Evolutionary conservation across 2,113 vertebrate species (phyloP), one percentile per base, ranked within the genome.

Genomic region (Elachura formosa): DNA sequence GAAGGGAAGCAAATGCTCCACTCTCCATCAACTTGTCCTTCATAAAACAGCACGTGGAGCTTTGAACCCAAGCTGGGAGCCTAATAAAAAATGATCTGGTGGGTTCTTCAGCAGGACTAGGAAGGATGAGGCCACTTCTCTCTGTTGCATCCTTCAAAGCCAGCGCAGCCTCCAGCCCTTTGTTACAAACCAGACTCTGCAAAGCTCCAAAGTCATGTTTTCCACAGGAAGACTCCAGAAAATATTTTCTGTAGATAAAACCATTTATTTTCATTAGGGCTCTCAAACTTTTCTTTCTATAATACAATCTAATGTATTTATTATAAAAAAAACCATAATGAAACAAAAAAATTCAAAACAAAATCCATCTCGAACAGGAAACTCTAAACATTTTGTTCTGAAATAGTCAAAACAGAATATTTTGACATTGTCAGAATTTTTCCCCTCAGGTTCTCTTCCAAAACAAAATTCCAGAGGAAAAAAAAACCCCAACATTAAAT

Each of bases 401-500:
- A 96, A 96, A 95, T 93, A 96, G 91, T 93, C 94, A 95, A 96
- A 97, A 95, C 93, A 96, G 94, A 95, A 71, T 93, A 93, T 96
- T 95, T 96, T 96, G 91, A 96, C 91, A 95, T 93, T 95, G 93
- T 96, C 78, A 91, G 89, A 90, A 96, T 94, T 96, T 96, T 94
- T 95, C 74, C 93, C 89, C 59, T 91, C 93, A 93, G 78, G 85
- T 96, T 96, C 75, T 96, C 93, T 96, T 96, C 91, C 95, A 95
- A 96, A 97, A 95, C 93, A 96, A 95, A 96, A 96, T 96, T 95
- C 96, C 91, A 87, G 81, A 76, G 84, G 36, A n/a, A 45, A 89
- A 95, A 68, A 2, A 15, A 33, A 3, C 4, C 13, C 24, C 40
- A 82, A 49, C 78, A 62, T 80, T 89, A 58, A 67, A 85, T 96